These are phyloP conservation scores for Ommatoiulus sabulosus DNA, from an alignment of 2,888 invertebrate genomes.

Conservation along the genomic window DNA sequence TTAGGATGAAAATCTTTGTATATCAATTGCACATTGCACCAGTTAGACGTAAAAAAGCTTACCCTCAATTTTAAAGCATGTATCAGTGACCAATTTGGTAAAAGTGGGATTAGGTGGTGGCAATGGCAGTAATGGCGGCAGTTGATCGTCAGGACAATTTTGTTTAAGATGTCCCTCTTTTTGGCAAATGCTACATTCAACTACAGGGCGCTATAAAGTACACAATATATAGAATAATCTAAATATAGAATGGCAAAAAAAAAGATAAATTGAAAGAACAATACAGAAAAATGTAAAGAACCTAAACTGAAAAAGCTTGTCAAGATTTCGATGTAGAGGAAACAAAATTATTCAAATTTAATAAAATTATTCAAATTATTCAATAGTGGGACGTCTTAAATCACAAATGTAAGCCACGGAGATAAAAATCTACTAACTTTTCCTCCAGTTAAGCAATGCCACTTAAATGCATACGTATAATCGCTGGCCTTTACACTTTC, in stretches of 20 bases:
- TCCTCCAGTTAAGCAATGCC: conserved; percentile 63
- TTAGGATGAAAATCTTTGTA: too few relatives aligned
- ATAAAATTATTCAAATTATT: too few relatives aligned
- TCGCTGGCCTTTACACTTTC: conserved; percentile 62
- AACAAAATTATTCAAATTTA: too few relatives aligned
- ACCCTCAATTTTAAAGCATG: conserved; percentile 66
- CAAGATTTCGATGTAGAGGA: too few relatives aligned
- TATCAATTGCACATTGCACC: too few relatives aligned
- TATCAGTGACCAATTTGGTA: conserved; percentile 64
- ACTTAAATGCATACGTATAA: conserved; percentile 64
- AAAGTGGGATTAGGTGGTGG: conserved; percentile 66
- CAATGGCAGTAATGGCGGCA: conserved; percentile 68
- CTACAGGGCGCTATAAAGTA: conserved; percentile 61
- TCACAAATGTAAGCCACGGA: background rate
- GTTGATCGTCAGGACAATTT: conserved; percentile 70
- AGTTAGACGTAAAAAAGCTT: conserved; percentile 56
- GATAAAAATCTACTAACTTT: conserved; percentile 62
- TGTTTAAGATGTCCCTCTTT: conserved; percentile 70
- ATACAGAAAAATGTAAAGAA: too few relatives aligned
- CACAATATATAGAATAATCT: conserved; percentile 14
- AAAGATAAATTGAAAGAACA: too few relatives aligned
- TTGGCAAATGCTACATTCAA: conserved; percentile 70
- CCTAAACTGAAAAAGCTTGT: too few relatives aligned
- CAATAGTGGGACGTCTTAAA: too few relatives aligned
- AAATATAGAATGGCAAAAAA: too few relatives aligned